Conservation (phyloP, 2,113 vertebrate genomes). For the Xyliphius kryptos region DNA sequence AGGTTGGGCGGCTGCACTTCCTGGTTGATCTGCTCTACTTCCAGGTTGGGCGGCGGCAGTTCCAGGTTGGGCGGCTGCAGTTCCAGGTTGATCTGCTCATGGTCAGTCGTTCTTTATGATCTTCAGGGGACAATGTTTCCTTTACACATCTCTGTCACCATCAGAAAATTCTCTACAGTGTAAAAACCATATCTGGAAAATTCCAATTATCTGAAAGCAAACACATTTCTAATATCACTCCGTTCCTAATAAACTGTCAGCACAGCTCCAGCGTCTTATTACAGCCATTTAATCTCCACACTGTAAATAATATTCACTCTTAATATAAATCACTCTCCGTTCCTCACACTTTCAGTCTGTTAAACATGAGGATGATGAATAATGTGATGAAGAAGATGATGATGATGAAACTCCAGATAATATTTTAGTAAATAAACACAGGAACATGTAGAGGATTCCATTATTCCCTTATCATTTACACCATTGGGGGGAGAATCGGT, state of each 20-base stretch:
- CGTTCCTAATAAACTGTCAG: slow-evolving; percentile 24
- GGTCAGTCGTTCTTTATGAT: slow-evolving; percentile 5
- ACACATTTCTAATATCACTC: slow-evolving; percentile 23
- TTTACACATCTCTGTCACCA: slow-evolving; percentile 7
- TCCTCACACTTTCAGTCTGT: slow-evolving; percentile 7
- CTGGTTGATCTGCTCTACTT: too few species aligned
- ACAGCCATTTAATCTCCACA: too few species aligned
- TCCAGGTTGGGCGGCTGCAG: too few species aligned
- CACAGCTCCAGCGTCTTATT: slow-evolving; percentile 9
- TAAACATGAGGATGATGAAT: too few species aligned
- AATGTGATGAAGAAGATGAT: too few species aligned
- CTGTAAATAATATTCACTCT: slow-evolving; percentile 28
- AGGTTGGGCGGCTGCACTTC: too few species aligned
- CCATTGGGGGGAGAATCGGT: slow-evolving; percentile 33
- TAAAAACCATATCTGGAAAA: slow-evolving; percentile 32
- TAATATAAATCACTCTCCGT: slow-evolving; percentile 26
- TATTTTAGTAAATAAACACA: neutral
- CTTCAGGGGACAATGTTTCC: slow-evolving; percentile 40
- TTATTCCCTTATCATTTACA: slow-evolving; percentile 37
- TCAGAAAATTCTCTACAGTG: slow-evolving; percentile 2
- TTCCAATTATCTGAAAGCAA: slow-evolving; percentile 38
- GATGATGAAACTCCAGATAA: neutral
- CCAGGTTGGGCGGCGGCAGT: too few species aligned
- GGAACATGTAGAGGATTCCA: slow-evolving; percentile 18
- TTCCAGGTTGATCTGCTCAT: slow-evolving; percentile 16